Conservation (phyloP, 2,888 invertebrate genomes). For the Arge pagana region DNA sequence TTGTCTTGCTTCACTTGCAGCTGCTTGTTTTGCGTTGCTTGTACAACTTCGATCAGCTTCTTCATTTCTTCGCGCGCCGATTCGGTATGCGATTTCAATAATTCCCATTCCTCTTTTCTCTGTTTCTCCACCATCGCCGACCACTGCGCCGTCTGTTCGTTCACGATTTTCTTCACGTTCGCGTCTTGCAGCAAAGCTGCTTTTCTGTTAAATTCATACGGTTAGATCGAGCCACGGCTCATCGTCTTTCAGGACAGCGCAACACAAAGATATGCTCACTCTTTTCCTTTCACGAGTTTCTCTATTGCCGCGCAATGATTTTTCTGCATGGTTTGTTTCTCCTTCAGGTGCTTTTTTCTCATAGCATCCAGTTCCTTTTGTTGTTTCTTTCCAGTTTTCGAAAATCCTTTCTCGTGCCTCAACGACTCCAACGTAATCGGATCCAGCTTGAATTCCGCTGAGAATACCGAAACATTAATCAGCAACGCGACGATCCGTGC, state of each 20-base stretch:
- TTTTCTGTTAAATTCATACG: conserved; percentile 42
- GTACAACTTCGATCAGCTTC: conserved; percentile 61
- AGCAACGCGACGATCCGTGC: background rate
- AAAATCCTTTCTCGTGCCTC: conserved; percentile 61
- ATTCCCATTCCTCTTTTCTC: conserved; percentile 64
- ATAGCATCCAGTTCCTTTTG: conserved; percentile 67
- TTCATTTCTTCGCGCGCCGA: conserved; percentile 62
- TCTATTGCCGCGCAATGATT: conserved; percentile 64
- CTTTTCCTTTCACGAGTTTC: conserved; percentile 65
- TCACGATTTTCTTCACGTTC: conserved; percentile 59
- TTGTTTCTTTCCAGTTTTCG: conserved; percentile 66
- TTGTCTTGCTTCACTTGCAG: conserved; percentile 64
- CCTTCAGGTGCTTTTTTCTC: conserved; percentile 67
- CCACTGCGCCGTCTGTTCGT: conserved; percentile 70
- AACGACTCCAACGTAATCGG: conserved; percentile 61
- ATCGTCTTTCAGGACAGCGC: background rate
- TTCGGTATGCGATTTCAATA: conserved; percentile 63
- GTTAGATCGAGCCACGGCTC: background rate
- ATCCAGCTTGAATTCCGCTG: conserved; percentile 51
- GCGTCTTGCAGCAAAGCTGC: conserved; percentile 53
- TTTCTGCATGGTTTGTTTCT: conserved; percentile 65
- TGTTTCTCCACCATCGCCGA: conserved; percentile 64
- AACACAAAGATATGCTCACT: too few species aligned
- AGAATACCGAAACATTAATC: too few species aligned
- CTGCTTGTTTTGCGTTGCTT: conserved; percentile 62